A percentile compares a stretch with the other conserved stretches of the same genome.
Evolutionary conservation across 2,113 vertebrate genomes (phyloP).

Genomic region (Corydoras sp.): DNA sequence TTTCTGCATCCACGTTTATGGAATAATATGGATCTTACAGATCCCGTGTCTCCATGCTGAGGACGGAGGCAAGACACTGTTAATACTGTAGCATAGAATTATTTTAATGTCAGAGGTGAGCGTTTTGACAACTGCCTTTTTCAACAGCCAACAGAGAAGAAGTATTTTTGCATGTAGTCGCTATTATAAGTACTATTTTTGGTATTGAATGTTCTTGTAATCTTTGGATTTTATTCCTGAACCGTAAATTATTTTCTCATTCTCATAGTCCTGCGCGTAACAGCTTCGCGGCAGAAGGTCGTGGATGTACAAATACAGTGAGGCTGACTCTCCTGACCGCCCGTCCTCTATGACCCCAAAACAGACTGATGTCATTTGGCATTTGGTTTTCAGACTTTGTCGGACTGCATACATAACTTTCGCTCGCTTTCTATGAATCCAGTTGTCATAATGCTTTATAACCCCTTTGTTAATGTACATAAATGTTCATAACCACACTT

Average conservation of each 20-base stretch:
- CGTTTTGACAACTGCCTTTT: too few relatives aligned
- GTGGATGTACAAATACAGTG: neutral
- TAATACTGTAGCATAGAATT: neutral
- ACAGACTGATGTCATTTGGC: neutral
- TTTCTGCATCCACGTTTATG: neutral
- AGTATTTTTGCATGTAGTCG: slow-evolving; percentile 9
- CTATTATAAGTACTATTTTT: slow-evolving; percentile 1
- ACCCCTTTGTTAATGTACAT: too few relatives aligned
- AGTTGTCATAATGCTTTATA: too few relatives aligned
- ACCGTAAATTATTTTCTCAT: slow-evolving; percentile 7
- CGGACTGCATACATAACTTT: too few relatives aligned
- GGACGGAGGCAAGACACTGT: neutral
- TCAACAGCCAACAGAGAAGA: neutral
- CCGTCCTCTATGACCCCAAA: neutral
- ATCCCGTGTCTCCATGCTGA: neutral
- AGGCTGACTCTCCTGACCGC: neutral
- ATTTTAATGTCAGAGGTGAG: neutral
- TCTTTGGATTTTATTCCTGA: neutral
- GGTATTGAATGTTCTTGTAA: neutral
- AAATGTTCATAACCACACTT: too few relatives aligned
- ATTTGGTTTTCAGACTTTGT: too few relatives aligned
- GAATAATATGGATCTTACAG: neutral
- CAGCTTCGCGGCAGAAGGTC: neutral
- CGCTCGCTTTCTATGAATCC: too few relatives aligned
- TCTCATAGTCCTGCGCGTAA: slow-evolving; percentile 3